Percentiles rank a stretch among this genome's conserved stretches.
These are phyloP conservation scores for Schizothorax lantsangensis DNA, from an alignment of 2,797 vertebrate species.

Conservation along the genomic window DNA sequence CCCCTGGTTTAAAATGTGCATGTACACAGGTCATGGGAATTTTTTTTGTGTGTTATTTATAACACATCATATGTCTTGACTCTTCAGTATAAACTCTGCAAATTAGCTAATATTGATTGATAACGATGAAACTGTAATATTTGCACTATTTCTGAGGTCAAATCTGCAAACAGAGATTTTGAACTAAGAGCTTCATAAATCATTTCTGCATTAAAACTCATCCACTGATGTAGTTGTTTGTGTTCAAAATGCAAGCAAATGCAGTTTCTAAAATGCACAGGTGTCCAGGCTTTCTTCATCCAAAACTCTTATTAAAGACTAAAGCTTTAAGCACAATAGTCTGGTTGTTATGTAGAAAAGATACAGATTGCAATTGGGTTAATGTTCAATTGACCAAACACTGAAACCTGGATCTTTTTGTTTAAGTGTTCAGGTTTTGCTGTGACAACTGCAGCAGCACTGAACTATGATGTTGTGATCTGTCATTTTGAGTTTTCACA, in stretches of 20 bases:
- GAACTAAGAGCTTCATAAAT: neutral
- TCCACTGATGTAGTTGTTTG: neutral
- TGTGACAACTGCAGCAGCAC: neutral
- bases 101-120: neutral
- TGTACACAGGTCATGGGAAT: neutral
- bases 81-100: neutral
- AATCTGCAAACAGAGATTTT: neutral
- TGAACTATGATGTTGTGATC: neutral
- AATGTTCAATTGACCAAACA: neutral
- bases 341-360: too few relatives aligned
- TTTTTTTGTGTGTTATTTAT: neutral
- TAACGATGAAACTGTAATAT: neutral
- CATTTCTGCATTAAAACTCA: neutral
- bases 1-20: neutral
- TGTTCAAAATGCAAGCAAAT: neutral
- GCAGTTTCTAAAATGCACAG: neutral
- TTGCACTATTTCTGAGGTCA: neutral
- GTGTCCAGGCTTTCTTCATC: neutral
- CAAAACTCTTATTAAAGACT: neutral
- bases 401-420: neutral
- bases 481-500: neutral
- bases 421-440: neutral
- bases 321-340: neutral
- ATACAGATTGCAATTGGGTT: neutral
- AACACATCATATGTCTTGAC: neutral